These are phyloP conservation scores for Manis crassicaudata DNA, from an alignment of 2,797 vertebrate species.

Conservation along the genomic window DNA sequence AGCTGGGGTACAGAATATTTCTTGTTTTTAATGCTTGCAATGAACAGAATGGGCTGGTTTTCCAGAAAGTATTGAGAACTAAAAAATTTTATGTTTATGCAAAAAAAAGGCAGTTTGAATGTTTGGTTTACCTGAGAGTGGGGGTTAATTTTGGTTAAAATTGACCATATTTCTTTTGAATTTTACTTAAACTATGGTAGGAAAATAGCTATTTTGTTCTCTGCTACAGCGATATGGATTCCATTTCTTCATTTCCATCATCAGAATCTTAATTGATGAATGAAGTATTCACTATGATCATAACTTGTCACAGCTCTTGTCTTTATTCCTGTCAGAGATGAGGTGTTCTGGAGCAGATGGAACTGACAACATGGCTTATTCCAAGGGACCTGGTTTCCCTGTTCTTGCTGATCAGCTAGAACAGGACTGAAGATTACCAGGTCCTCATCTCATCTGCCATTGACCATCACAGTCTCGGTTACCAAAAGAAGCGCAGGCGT, in stretches of 20 bases:
- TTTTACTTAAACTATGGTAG: neutral
- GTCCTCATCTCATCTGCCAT: neutral
- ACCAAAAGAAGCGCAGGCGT: neutral
- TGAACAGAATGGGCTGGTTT: slow-evolving; percentile 17
- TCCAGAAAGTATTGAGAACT: slow-evolving; percentile 13
- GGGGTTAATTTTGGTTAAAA: neutral
- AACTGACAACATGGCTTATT: neutral
- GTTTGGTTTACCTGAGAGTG: neutral
- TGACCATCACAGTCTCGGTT: neutral
- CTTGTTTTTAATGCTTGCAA: neutral
- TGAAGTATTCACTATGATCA: neutral
- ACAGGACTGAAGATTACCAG: neutral
- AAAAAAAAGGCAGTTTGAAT: slow-evolving; percentile 22
- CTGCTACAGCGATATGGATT: neutral
- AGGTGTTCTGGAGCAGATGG: neutral
- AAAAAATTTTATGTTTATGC: neutral
- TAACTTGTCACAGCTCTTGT: neutral
- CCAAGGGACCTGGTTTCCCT: neutral
- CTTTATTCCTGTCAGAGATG: slow-evolving; percentile 40
- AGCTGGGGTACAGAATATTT: neutral
- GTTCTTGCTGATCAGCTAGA: neutral
- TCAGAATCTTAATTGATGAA: neutral
- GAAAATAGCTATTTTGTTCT: slow-evolving; percentile 9
- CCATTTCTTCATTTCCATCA: neutral
- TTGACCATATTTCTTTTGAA: neutral